These are phyloP conservation scores for Microctenopoma lineatum DNA, from an alignment of 2,797 vertebrate species.

Conservation along the genomic window DNA sequence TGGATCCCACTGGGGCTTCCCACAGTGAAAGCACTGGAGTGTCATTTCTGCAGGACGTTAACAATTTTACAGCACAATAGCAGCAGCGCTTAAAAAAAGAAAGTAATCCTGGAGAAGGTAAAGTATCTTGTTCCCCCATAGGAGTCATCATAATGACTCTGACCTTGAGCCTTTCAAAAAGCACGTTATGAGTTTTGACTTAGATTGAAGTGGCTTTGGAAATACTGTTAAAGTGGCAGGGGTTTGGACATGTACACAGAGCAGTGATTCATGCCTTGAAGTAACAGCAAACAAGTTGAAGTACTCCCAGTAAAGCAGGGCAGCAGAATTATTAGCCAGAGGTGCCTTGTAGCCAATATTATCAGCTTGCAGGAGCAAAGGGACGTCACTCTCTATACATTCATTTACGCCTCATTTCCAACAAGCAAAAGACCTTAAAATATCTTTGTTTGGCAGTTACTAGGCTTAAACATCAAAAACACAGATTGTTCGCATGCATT, in stretches of 20 bases:
- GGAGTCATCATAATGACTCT: constrained; percentile 19
- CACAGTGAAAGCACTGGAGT: constrained; percentile 33
- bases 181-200: constrained; percentile 27
- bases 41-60: constrained; percentile 39
- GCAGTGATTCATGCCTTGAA: constrained; percentile 19
- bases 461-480: neutral
- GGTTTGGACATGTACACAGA: constrained; percentile 23
- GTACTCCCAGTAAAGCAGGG: neutral
- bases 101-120: constrained; percentile 14
- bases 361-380: neutral
- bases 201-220: constrained; percentile 25
- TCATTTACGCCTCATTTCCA: neutral
- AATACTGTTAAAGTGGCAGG: constrained; percentile 1
- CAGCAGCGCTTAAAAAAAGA: neutral
- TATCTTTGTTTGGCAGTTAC: neutral
- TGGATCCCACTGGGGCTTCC: constrained; percentile 25
- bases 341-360: constrained; percentile 1
- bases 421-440: neutral
- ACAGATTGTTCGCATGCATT: neutral
- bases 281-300: neutral
- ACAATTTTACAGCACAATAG: constrained; percentile 30
- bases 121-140: constrained; percentile 7
- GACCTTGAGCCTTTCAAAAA: constrained; percentile 31
- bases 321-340: neutral
- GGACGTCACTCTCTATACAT: no score